A percentile compares a stretch with the other conserved stretches of the same genome.
These are phyloP conservation scores for Harmothoe impar DNA, from an alignment of 2,888 invertebrate species.

Conservation along the genomic window DNA sequence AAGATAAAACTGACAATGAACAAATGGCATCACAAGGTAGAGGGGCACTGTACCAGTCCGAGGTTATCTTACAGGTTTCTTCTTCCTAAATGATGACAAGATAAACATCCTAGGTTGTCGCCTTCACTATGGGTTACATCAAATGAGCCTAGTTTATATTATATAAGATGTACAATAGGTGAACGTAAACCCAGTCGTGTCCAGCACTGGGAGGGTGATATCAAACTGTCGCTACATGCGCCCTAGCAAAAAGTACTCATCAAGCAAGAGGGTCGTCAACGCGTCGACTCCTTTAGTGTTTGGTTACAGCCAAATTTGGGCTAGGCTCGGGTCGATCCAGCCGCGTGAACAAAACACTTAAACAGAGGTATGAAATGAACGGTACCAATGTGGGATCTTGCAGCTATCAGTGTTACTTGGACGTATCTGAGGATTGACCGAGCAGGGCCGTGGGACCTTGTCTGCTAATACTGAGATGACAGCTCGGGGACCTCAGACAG, in stretches of 20 bases:
- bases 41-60: constrained; percentile 62
- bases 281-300: neutral
- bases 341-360: neutral
- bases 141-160: constrained; percentile 32
- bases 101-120: neutral
- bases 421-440: neutral
- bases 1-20: constrained; percentile 62
- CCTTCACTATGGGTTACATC: neutral
- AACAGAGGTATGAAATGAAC: neutral
- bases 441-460: neutral
- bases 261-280: constrained; percentile 20
- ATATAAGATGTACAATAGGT: constrained; percentile 15
- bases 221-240: neutral
- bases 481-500: neutral
- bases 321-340: neutral
- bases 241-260: neutral
- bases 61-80: constrained; percentile 50
- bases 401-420: neutral
- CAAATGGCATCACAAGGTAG: constrained; percentile 61
- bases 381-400: neutral
- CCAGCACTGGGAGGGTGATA: neutral
- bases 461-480: constrained; percentile 5
- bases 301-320: neutral
- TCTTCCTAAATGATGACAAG: constrained; percentile 20
- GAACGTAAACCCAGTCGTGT: neutral